Base-by-base conservation (phyloP, 2,888 invertebrate genomes). In the Xestia c-nigrum region DNA sequence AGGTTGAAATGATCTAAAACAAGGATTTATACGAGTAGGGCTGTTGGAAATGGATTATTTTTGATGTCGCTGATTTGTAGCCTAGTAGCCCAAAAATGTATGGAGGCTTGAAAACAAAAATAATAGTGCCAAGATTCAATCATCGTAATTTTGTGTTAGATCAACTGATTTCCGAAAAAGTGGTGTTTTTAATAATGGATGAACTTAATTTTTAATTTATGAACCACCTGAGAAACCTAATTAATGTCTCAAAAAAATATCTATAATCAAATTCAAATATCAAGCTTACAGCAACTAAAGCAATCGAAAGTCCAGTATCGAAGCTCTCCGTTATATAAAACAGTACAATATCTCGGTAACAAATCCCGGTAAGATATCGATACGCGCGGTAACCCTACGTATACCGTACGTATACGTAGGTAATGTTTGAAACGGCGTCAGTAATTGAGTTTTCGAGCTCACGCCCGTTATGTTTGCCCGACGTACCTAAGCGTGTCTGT, bases 381-480 rank as follows among this genome's bases (percentile, higher is more conserved):
- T 67, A 69, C 57, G 64, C 0, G 50, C 59, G 78, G 66, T 77
- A 84, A 67, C 85, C 85, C 83, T 87, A 78, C 66, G 47, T 80
- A 75, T 74, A 72, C 31, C 31, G 70, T 79, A 77, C 65, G 47
- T 78, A 72, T 79, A 77, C 38, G 76, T 81, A 81, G 81, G 83
- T 87, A 85, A 86, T 87, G 85, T 88, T 88, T 86, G 88, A 88
- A 88, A 89, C 86, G 89, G 85, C 88, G 88, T 84, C 85, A 84
- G 89, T 92, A 92, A 92, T 92, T 92, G 91, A 91, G 91, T 92
- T 92, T 91, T 87, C 84, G 85, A 91, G 90, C 90, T 89, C 87
- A 85, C 86, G 85, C 84, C 85, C 85, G 85, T 89, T 89, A 89
- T 89, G 90, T 90, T 89, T 88, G 86, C 87, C 85, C 85, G 82